Evolutionary conservation across 2,888 invertebrate species (phyloP).

Genomic region (Dichetophora obliterata): DNA sequence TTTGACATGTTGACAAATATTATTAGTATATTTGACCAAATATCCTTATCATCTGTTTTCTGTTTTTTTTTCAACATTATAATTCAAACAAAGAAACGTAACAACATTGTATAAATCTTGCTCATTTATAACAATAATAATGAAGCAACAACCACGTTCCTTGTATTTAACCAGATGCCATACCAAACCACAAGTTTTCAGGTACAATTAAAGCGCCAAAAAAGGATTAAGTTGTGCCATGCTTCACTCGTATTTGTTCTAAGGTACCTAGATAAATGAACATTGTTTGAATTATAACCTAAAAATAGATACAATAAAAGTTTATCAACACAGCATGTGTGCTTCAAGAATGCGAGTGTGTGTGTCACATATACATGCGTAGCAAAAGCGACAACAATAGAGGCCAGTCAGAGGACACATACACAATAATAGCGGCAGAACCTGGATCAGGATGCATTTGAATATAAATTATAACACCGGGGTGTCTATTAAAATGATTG

Average conservation of each 20-base stretch:
- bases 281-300: slow-evolving; percentile 56
- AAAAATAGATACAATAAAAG: slow-evolving; percentile 56
- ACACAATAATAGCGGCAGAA: not conserved
- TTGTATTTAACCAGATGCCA: not conserved
- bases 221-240: slow-evolving; percentile 3
- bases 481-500: slow-evolving; percentile 68
- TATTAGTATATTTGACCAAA: not conserved
- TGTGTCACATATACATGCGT: slow-evolving; percentile 19
- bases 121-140: not conserved
- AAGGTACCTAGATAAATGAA: slow-evolving; percentile 6
- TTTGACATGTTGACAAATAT: not conserved
- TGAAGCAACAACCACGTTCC: too few species aligned
- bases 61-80: not conserved
- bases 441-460: slow-evolving; percentile 58
- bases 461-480: slow-evolving; percentile 68
- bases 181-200: not conserved
- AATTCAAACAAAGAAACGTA: not conserved
- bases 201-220: not conserved
- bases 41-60: not conserved
- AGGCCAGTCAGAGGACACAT: slow-evolving; percentile 26
- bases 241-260: not conserved
- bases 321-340: slow-evolving; percentile 17
- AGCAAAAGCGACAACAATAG: slow-evolving; percentile 21
- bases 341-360: not conserved
- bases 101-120: not conserved